Conservation (phyloP, 2,888 invertebrate species). For the Eilema sororculum region DNA sequence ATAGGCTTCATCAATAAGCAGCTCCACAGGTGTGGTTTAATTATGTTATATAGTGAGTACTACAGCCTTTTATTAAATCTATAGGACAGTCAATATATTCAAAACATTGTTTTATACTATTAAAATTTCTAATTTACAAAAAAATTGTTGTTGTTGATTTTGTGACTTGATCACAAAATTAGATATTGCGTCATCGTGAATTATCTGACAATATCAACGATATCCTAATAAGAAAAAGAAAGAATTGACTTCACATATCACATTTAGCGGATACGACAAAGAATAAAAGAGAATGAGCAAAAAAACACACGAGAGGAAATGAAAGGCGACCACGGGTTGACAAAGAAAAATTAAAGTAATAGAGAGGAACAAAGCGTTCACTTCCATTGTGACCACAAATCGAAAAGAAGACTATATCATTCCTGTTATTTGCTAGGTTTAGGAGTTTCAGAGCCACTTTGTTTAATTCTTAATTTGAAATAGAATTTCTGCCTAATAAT, state of each 20-base stretch:
- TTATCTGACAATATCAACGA: not conserved
- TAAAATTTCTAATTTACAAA: too few species aligned
- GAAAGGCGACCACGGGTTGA: constrained; percentile 34
- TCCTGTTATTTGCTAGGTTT: constrained; percentile 12
- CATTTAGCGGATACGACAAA: constrained; percentile 25
- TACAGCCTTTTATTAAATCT: too few species aligned
- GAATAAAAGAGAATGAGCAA: constrained; percentile 29
- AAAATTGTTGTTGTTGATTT: too few species aligned
- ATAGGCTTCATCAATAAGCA: too few species aligned
- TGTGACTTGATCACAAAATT: too few species aligned
- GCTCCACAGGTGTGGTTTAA: too few species aligned
- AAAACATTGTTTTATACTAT: too few species aligned
- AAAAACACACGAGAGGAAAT: constrained; percentile 42
- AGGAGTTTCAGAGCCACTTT: constrained; percentile 11
- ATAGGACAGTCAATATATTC: too few species aligned
- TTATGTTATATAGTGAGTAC: too few species aligned
- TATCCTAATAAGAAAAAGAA: not conserved
- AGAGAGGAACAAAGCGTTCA: constrained; percentile 38
- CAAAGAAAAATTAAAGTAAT: constrained; percentile 60
- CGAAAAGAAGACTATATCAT: constrained; percentile 42
- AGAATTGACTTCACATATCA: not conserved
- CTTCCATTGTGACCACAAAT: constrained; percentile 57
- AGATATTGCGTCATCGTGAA: not conserved
- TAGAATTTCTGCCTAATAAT: too few species aligned
- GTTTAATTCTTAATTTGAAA: not conserved